phyloP scores from a whole-genome alignment of 2,888 invertebrate genomes.

The Drosophila niveifrons region DNA sequence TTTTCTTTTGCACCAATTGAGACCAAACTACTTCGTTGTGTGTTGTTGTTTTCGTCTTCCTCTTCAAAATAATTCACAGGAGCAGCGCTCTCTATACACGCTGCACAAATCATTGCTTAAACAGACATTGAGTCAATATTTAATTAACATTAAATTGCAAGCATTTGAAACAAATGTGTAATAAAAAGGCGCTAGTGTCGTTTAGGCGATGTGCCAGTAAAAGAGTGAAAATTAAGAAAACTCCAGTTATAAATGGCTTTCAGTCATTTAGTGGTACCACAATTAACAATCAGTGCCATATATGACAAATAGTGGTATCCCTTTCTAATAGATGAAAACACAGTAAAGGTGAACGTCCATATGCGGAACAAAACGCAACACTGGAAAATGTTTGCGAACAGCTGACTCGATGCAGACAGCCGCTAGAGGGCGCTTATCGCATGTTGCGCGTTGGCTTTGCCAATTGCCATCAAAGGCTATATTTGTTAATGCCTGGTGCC shows the following conservation, averaged over 20 bases:
- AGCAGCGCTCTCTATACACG: conserved; percentile 70
- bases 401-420: conserved; percentile 41
- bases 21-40: conserved; percentile 33
- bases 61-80: conserved; percentile 70
- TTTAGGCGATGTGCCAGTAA: conserved; percentile 22
- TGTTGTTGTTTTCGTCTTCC: conserved; percentile 69
- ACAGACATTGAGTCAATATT: conserved; percentile 42
- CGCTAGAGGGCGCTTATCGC: conserved; percentile 62
- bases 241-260: conserved; percentile 72
- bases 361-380: conserved; percentile 60
- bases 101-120: conserved; percentile 52
- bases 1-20: conserved; percentile 8
- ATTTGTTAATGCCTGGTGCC: conserved; percentile 80
- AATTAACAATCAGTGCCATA: conserved; percentile 58
- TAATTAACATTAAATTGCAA: conserved; percentile 15
- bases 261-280: conserved; percentile 80
- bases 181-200: conserved; percentile 30
- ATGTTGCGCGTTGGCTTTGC: conserved; percentile 59
- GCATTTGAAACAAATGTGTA: conserved; percentile 21
- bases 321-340: conserved; percentile 69
- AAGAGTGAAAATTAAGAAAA: conserved; percentile 56
- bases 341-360: conserved; percentile 63
- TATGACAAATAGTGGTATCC: conserved; percentile 76
- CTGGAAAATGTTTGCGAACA: conserved; percentile 66
- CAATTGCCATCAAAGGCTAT: conserved; percentile 79